Evolutionary conservation across 2,797 vertebrate genomes (phyloP).

Genomic region (Parauchenoglanis ngamensis): DNA sequence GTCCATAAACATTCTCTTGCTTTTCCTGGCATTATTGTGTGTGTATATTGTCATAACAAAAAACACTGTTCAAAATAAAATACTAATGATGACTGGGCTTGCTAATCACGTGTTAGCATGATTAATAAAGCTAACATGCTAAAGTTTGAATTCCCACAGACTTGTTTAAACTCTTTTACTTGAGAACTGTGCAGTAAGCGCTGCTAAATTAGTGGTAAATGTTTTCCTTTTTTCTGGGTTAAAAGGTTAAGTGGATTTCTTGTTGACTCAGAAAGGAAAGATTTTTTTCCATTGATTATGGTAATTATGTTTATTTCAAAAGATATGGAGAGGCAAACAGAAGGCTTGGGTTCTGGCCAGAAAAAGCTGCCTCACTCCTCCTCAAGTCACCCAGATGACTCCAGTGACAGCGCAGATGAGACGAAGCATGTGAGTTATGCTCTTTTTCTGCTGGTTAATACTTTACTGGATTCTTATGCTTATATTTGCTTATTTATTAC

Average conservation of each 20-base stretch:
- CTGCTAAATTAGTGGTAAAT: not conserved
- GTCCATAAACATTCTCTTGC: not conserved
- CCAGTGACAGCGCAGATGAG: slow-evolving; percentile 77
- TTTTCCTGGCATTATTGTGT: not conserved
- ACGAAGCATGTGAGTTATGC: slow-evolving; percentile 66
- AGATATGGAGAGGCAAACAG: slow-evolving; percentile 76
- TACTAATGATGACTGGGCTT: not conserved
- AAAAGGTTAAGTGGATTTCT: not conserved
- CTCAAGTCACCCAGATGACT: slow-evolving; percentile 66
- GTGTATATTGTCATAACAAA: not conserved
- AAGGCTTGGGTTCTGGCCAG: slow-evolving; percentile 66
- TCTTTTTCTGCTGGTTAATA: slow-evolving; percentile 16
- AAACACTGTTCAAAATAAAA: not conserved
- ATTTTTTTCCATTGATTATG: not conserved
- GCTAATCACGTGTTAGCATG: not conserved
- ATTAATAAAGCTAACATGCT: not conserved
- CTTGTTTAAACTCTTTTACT: not conserved
- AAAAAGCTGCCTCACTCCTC: slow-evolving; percentile 34
- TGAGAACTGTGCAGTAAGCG: not conserved
- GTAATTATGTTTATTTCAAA: slow-evolving; percentile 35
- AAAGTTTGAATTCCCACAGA: not conserved
- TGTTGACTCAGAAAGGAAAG: not conserved
- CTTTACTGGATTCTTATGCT: not conserved
- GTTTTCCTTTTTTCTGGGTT: not conserved
- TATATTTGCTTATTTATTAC: not conserved